phyloP scores from a whole-genome alignment of 2,797 vertebrate genomes.

The Siniperca obscura region DNA sequence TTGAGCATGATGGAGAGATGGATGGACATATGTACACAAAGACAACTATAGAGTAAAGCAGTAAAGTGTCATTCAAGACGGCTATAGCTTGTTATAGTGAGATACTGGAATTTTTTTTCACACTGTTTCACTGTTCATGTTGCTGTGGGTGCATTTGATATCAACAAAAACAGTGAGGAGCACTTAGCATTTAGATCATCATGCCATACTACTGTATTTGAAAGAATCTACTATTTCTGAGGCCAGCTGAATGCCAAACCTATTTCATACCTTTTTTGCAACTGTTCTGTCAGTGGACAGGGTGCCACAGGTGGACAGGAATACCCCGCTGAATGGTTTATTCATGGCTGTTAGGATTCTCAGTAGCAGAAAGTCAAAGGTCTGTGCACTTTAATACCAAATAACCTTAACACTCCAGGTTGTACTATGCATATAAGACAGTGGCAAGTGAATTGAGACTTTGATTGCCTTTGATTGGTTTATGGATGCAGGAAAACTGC shows the following conservation, averaged over 20 bases:
- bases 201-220: conserved; percentile 2
- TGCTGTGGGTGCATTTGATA: background rate
- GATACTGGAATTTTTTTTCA: background rate
- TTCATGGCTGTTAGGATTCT: conserved; percentile 51
- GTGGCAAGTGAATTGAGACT: conserved; percentile 12
- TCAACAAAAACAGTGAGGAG: conserved; percentile 33
- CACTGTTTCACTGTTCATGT: background rate
- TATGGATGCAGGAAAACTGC: conserved; percentile 32
- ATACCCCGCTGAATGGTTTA: conserved; percentile 58
- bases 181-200: conserved; percentile 29
- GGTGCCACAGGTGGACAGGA: conserved; percentile 41
- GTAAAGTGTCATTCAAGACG: no score
- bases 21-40: background rate
- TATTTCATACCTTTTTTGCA: conserved; percentile 41
- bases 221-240: conserved; percentile 38
- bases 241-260: conserved; percentile 44
- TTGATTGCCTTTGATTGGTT: conserved; percentile 44
- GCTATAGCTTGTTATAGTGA: background rate
- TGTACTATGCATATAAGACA: conserved; percentile 30
- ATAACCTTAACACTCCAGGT: conserved; percentile 34
- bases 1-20: background rate
- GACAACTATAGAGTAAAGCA: background rate
- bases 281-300: conserved; percentile 43
- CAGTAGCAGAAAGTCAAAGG: conserved; percentile 51
- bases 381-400: conserved; percentile 53